phyloP scores from a whole-genome alignment of 2,113 vertebrate species.

The Struthio camelus region DNA sequence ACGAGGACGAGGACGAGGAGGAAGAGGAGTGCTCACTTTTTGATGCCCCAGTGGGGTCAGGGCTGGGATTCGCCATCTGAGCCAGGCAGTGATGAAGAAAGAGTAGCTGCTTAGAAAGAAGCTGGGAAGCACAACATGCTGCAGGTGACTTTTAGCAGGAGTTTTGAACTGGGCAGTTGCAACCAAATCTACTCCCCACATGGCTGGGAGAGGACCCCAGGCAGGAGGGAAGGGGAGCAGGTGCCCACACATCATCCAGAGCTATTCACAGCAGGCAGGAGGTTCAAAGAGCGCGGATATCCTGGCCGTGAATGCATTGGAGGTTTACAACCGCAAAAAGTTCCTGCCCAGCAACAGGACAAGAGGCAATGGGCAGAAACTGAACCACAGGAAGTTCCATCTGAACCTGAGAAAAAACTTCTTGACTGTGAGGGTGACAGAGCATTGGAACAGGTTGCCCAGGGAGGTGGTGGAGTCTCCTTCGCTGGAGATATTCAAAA shows the following conservation, averaged over 20 bases:
- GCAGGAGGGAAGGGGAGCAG: not conserved
- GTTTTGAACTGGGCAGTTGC: not conserved
- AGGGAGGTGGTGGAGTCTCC: too few relatives aligned
- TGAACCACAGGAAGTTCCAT: too few relatives aligned
- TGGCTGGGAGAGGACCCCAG: accelerated
- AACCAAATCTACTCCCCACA: not conserved
- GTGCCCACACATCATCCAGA: not conserved
- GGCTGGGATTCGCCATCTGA: not conserved
- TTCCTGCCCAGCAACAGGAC: too few relatives aligned
- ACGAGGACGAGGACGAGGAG: not conserved
- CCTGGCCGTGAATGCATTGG: not conserved
- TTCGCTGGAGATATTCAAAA: too few relatives aligned
- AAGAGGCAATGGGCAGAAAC: too few relatives aligned
- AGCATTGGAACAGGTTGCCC: too few relatives aligned
- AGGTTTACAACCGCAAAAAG: not conserved
- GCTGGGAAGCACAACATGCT: not conserved
- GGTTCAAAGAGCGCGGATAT: not conserved
- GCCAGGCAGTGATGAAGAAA: not conserved
- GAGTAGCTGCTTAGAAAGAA: not conserved
- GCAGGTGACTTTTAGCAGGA: not conserved
- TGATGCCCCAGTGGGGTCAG: not conserved
- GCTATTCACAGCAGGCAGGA: not conserved
- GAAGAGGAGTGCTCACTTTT: not conserved
- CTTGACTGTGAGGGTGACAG: too few relatives aligned
- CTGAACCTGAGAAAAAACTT: too few relatives aligned